A percentile compares a stretch with the other conserved stretches of the same genome.
phyloP scores from a whole-genome alignment of 1,140 invertebrate species.

The Halictus rubicundus region DNA sequence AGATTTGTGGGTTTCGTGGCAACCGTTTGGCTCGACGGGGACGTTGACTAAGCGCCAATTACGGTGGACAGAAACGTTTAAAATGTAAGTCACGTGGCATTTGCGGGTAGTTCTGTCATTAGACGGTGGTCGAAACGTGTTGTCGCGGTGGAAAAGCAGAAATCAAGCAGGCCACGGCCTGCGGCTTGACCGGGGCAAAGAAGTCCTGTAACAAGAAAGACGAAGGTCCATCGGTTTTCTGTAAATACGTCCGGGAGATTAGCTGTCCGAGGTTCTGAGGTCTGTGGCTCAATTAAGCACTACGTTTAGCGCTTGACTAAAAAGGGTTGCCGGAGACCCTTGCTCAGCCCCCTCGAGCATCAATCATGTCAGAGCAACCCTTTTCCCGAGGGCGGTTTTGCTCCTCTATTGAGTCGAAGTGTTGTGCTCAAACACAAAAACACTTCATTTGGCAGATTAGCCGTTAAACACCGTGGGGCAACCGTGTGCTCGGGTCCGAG shows the following conservation, averaged over 20 bases:
- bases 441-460: conserved; percentile 81
- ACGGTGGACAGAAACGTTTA: not conserved
- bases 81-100: not conserved
- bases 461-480: conserved; percentile 78
- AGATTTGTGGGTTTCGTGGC: not conserved
- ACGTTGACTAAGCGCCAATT: not conserved
- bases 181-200: not conserved
- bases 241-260: conserved; percentile 71
- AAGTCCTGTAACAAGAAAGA: conserved; percentile 37
- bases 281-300: conserved; percentile 80
- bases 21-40: not conserved
- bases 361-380: conserved; percentile 80
- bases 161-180: too few relatives aligned
- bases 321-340: conserved; percentile 72
- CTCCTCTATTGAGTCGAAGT: conserved; percentile 79
- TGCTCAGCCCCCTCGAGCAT: conserved; percentile 75
- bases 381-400: conserved; percentile 79
- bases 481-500: conserved; percentile 24
- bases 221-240: conserved; percentile 46
- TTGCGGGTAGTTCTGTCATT: not conserved
- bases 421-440: conserved; percentile 81
- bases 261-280: conserved; percentile 77
- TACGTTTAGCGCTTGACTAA: conserved; percentile 75
- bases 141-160: not conserved
- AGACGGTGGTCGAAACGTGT: not conserved